A percentile compares a stretch with the other conserved stretches of the same genome.
Evolutionary conservation across 1,140 invertebrate genomes (phyloP).

Genomic region (Eufriesea mexicana): DNA sequence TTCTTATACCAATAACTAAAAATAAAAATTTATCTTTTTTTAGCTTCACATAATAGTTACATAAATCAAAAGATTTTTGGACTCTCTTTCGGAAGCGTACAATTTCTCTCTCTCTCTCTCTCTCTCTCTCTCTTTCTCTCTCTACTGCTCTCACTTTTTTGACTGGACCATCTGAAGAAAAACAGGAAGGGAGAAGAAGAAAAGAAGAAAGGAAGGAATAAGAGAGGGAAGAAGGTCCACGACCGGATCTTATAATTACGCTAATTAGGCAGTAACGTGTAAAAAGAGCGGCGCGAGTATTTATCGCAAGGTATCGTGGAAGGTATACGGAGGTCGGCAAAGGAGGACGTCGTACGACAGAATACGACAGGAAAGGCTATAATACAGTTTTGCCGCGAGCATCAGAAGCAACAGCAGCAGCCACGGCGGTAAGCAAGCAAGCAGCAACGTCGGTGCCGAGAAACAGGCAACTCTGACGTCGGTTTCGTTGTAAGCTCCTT

Average conservation of each 20-base stretch:
- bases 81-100: conserved; percentile 1
- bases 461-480: conserved; percentile 24
- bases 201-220: neutral
- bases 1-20: neutral
- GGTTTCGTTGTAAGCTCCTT: neutral
- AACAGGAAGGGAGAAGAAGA: conserved; percentile 17
- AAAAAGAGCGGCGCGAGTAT: conserved; percentile 62
- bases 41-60: too few species aligned
- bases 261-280: conserved; percentile 61
- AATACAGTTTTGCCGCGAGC: conserved; percentile 78
- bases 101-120: neutral
- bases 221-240: conserved; percentile 33
- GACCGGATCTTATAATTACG: conserved; percentile 58
- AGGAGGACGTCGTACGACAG: conserved; percentile 67
- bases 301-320: conserved; percentile 54
- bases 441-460: conserved; percentile 29
- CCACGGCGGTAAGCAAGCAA: conserved; percentile 41
- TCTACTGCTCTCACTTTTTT: neutral
- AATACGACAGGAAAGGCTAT: conserved; percentile 75
- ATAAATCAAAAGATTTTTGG: neutral
- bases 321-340: conserved; percentile 44
- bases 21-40: neutral
- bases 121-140: too few species aligned
- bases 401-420: conserved; percentile 50
- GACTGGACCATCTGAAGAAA: conserved; percentile 4